A percentile compares a stretch with the other conserved stretches of the same genome.
These are phyloP conservation scores for Capreolus pygargus DNA, from an alignment of 2,113 vertebrate species.

Conservation along the genomic window DNA sequence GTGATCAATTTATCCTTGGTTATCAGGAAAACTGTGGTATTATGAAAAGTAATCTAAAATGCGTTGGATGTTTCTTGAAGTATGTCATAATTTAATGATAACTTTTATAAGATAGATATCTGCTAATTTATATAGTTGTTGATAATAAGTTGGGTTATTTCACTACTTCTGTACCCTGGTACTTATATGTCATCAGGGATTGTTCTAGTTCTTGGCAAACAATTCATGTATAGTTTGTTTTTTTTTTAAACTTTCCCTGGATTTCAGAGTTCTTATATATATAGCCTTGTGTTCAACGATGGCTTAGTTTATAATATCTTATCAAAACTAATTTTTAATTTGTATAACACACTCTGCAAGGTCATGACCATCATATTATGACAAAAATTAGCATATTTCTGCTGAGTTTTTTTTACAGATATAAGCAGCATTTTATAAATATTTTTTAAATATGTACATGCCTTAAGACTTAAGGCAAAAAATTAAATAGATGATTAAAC, in stretches of 20 bases:
- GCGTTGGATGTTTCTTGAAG: not conserved
- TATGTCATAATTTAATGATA: conserved; percentile 26
- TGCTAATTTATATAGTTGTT: conserved; percentile 12
- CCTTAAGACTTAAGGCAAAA: conserved; percentile 24
- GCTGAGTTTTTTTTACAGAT: not conserved
- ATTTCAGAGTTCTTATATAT: conserved; percentile 31
- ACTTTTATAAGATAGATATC: conserved; percentile 3
- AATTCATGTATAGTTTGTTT: not conserved
- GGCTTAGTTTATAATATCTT: not conserved
- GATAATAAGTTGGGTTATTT: conserved; percentile 23
- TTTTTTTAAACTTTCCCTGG: not conserved
- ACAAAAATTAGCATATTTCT: conserved; percentile 12
- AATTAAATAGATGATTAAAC: not conserved
- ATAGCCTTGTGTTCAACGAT: not conserved
- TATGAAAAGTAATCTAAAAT: conserved; percentile 38
- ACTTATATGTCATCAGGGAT: not conserved
- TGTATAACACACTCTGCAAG: not conserved
- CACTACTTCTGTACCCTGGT: not conserved
- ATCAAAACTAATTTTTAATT: conserved; percentile 41
- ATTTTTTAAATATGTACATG: not conserved
- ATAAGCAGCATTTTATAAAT: not conserved
- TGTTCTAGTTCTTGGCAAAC: conserved; percentile 14
- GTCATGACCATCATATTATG: not conserved
- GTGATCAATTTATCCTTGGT: conserved; percentile 41
- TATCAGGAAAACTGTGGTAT: conserved; percentile 21